phyloP scores from a whole-genome alignment of 2,797 vertebrate species.

The Tachyglossus aculeatus region DNA sequence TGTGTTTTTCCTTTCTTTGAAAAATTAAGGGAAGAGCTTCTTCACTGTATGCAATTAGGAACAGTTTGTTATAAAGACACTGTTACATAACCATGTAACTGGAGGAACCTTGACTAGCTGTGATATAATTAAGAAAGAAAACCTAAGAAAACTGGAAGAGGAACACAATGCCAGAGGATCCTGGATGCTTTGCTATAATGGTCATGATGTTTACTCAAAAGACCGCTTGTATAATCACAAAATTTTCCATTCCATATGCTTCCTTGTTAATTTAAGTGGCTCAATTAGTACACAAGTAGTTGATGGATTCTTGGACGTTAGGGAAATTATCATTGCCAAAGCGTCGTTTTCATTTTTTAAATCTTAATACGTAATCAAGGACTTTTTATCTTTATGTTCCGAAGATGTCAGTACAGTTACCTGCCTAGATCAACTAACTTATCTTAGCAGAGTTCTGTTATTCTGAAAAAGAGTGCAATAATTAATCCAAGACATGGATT shows the following conservation, averaged over 20 bases:
- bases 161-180: neutral
- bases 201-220: neutral
- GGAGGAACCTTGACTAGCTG: too few species aligned
- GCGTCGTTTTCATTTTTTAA: neutral
- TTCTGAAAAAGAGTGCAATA: neutral
- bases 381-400: too few species aligned
- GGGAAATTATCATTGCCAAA: neutral
- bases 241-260: neutral
- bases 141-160: neutral
- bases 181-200: neutral
- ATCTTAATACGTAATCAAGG: neutral
- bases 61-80: too few species aligned
- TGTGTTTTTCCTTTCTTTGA: too few species aligned
- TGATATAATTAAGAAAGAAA: too few species aligned
- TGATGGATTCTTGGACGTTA: neutral
- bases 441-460: neutral
- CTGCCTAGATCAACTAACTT: neutral
- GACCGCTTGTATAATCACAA: neutral
- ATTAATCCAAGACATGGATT: neutral
- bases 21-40: too few species aligned
- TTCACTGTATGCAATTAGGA: too few species aligned
- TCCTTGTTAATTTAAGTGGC: neutral
- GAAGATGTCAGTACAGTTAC: neutral
- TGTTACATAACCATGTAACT: too few species aligned
- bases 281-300: neutral